Conservation (phyloP, 2,888 invertebrate species). For the Atherix ibis region DNA sequence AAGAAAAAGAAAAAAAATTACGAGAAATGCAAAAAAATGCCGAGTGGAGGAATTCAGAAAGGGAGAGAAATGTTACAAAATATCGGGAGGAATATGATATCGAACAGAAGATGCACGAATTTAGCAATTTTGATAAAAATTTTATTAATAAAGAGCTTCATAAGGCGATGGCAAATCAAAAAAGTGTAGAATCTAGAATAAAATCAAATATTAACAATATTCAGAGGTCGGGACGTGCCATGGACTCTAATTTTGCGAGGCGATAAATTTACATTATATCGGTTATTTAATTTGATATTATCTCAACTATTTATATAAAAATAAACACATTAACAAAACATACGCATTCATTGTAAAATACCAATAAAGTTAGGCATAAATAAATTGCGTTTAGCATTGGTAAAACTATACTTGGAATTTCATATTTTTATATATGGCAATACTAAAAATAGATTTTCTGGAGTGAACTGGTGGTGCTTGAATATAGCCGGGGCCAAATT, state of each 20-base stretch:
- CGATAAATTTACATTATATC: slow-evolving; percentile 34
- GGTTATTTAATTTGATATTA: too few relatives aligned
- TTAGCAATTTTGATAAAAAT: slow-evolving; percentile 36
- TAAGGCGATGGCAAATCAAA: slow-evolving; percentile 40
- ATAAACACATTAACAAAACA: background rate
- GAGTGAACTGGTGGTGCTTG: too few relatives aligned
- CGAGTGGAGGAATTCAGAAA: slow-evolving; percentile 46
- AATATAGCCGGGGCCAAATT: too few relatives aligned
- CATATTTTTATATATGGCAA: too few relatives aligned
- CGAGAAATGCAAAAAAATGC: slow-evolving; percentile 77
- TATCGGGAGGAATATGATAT: slow-evolving; percentile 44
- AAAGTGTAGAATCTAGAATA: slow-evolving; percentile 65
- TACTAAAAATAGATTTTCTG: too few relatives aligned
- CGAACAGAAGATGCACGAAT: slow-evolving; percentile 30
- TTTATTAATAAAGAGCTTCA: slow-evolving; percentile 33
- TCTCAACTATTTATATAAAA: too few relatives aligned
- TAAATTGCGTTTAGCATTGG: too few relatives aligned
- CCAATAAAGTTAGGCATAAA: too few relatives aligned
- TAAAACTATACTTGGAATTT: too few relatives aligned
- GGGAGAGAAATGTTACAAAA: slow-evolving; percentile 44
- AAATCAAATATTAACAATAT: slow-evolving; percentile 81
- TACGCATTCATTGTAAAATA: too few relatives aligned
- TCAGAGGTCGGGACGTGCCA: slow-evolving; percentile 61
- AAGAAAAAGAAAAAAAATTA: slow-evolving; percentile 52
- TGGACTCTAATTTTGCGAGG: slow-evolving; percentile 72